Evolutionary conservation across 2,113 vertebrate species (phyloP), one percentile per base, ranked within the genome.

Genomic region (Puntigrus tetrazona): DNA sequence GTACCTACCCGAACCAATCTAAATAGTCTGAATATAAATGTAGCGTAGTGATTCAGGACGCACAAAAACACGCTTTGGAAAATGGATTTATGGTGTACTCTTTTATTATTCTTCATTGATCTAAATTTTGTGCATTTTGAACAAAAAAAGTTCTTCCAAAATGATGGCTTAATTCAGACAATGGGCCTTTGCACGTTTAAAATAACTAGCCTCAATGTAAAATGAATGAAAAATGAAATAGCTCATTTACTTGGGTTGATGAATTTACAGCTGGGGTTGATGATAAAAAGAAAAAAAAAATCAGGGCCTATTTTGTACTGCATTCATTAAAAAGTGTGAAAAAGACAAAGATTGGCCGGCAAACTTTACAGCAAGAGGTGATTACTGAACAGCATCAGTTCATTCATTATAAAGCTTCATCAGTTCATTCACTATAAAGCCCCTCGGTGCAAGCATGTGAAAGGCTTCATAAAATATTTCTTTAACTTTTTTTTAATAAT

Each of bases 381-480:
- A 43, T 27, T 73, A 43, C 69, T 76, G 27, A 76, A 34, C 73
- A 52, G 47, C 43, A 75, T 45, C 43, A 9, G 45, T 76, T 76
- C 73, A 76, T 76, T 76, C 72, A 75, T 25, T 75, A 50, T 47
- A 75, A 75, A 47, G 72, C 43, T 25, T 20, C 72, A 50, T 34
- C 20, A 55, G 75, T 77, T 36, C 27, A 55, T 77, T 77, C 75
- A 36, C 13, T 38, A 25, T n/a, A 38, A 57, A 55, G 29, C 52
- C 50, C 29, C 22, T 59, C 7, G 52, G 75, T 78, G 75, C 11
- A 59, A 78, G 75, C 75, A 59, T 78, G 75, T 78, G 50, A 38
- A 78, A 78, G 45, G 38, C 29, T 25, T 55, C 9, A 34, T 31
- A 82, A 55, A 18, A 25, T 27, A 7, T 27, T 83, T 61, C 20